Conservation (phyloP, 2,113 vertebrate species). For the Panthera uncia region DNA sequence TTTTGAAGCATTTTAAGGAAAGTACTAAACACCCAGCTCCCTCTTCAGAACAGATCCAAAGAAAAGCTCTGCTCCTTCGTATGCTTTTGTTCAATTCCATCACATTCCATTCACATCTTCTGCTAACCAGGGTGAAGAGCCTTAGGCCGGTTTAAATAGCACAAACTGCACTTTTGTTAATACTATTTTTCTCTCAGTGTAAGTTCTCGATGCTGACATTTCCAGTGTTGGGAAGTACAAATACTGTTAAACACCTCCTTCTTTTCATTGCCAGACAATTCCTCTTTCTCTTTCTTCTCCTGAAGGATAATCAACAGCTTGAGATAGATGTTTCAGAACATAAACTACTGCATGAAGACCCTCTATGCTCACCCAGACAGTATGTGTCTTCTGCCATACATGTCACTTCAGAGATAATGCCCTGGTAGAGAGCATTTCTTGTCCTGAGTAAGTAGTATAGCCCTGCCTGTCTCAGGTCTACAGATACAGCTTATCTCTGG, state of each 20-base stretch:
- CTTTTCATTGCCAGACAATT: slow-evolving; percentile 21
- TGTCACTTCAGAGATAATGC: background rate
- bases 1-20: background rate
- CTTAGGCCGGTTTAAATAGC: background rate
- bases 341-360: background rate
- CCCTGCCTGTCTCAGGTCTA: background rate
- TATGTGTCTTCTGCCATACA: background rate
- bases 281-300: background rate
- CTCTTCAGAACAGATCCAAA: background rate
- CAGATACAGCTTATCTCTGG: slow-evolving; percentile 65
- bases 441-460: background rate
- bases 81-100: background rate
- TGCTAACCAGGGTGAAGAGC: background rate
- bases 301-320: background rate
- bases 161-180: background rate
- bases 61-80: background rate
- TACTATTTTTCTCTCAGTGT: background rate
- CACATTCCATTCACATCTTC: background rate
- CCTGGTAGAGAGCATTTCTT: background rate
- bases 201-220: background rate
- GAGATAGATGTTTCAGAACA: background rate
- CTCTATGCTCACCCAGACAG: background rate
- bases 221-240: background rate
- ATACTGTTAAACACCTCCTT: background rate
- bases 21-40: background rate